Base-by-base conservation (phyloP, 2,797 vertebrate genomes). In the Manis javanica region DNA sequence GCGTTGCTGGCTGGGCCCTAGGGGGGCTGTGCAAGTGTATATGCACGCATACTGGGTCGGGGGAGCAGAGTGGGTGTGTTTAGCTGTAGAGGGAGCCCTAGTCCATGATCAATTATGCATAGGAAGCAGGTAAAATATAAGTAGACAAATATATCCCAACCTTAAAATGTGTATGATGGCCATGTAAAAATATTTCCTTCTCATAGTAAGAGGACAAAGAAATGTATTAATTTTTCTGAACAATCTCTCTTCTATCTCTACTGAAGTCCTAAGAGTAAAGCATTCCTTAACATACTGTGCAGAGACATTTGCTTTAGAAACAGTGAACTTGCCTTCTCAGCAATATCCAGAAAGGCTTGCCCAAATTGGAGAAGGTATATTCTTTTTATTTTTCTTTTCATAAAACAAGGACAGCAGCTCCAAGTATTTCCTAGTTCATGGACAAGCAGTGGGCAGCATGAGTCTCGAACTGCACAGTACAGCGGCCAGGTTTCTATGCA, bases 71-170 rank as follows among this genome's bases (percentile, higher is more conserved):
- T 26, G 16, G 13, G 31, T 23, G 53, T 0, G 5, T 9, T 24
- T 21, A 42, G 14, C 21, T 29, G 14, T 1, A 34, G 19, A 77
- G 46, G 42, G 15, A 64, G 34, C 23, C 49, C 31, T 55, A 29
- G 29, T 1, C 12, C 34, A 31, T 19, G 53, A 57, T 46, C 37
- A 37, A 19, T 46, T 34, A 90, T 34, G 19, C n/a, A n/a, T 18
- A 37, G 64, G 72, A 71, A 93, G 42, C 51, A 75, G 34, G 82
- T 57, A 19, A 88, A 49, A 53, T 8, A 34, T 92, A 91, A 84
- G 46, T 0, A 19, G 23, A 78, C 15, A 42, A 29, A 57, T 2
- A 11, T 19, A 24, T 31, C 5, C 31, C 6, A 71, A 46, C 55
- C 37, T 87, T 63, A 39, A 71, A 75, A 72, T 71, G 49, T 10